phyloP scores from a whole-genome alignment of 2,888 invertebrate genomes.

The Thymelicus sylvestris region DNA sequence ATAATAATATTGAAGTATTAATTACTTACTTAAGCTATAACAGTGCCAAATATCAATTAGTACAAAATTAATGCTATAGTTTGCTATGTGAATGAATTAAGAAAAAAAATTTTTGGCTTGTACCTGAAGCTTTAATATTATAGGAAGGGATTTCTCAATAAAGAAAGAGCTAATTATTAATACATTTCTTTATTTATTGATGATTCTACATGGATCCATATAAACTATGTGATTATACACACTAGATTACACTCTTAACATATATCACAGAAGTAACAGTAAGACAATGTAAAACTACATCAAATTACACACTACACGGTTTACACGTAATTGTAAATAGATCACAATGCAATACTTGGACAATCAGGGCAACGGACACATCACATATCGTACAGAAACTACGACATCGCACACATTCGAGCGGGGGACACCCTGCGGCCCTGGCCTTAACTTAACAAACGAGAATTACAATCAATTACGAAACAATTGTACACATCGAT shows the following conservation, averaged over 20 bases:
- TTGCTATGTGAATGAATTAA: background rate
- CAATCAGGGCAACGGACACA: constrained; percentile 1
- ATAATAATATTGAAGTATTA: background rate
- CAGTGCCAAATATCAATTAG: background rate
- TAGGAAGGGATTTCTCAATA: constrained; percentile 47
- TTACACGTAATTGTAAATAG: constrained; percentile 29
- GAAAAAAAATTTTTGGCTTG: background rate
- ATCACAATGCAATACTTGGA: constrained; percentile 12
- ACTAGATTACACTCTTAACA: constrained; percentile 52
- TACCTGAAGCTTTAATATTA: constrained; percentile 3
- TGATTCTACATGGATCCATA: constrained; percentile 65
- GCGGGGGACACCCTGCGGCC: constrained; percentile 5
- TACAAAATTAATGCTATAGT: background rate
- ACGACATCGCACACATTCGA: constrained; percentile 18
- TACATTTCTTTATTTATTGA: constrained; percentile 78
- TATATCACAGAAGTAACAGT: constrained; percentile 49
- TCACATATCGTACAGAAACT: constrained; percentile 11
- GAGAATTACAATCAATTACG: constrained; percentile 6
- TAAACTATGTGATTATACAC: constrained; percentile 54
- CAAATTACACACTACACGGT: constrained; percentile 24
- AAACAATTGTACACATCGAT: background rate
- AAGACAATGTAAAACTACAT: constrained; percentile 40
- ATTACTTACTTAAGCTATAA: background rate
- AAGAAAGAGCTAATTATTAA: constrained; percentile 68
- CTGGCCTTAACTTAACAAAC: constrained; percentile 23